Conservation (phyloP, 2,888 invertebrate genomes). For the Cepaea hortensis region DNA sequence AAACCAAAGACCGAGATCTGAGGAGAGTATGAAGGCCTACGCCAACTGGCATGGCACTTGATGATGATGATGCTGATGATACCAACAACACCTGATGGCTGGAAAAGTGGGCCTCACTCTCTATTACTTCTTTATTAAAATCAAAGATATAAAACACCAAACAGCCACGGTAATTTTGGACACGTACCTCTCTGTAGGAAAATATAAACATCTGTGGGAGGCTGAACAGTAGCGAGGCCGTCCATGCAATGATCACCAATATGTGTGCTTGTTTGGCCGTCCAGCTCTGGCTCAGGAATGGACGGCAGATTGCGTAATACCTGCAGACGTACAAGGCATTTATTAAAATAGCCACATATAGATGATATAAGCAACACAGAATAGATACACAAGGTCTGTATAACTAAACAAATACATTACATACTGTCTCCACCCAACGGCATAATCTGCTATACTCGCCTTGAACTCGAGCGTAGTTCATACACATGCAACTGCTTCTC, state of each 20-base stretch:
- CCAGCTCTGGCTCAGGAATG: slow-evolving; percentile 81
- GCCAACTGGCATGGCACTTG: too few species aligned
- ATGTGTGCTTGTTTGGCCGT: slow-evolving; percentile 71
- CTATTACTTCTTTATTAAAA: too few species aligned
- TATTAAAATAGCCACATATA: not conserved
- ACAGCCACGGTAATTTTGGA: not conserved
- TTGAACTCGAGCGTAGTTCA: too few species aligned
- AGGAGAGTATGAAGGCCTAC: too few species aligned
- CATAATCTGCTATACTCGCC: too few species aligned
- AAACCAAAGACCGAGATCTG: too few species aligned
- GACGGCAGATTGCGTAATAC: slow-evolving; percentile 77
- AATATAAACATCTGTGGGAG: slow-evolving; percentile 77
- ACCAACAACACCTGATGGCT: too few species aligned
- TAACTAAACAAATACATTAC: not conserved
- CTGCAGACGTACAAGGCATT: not conserved
- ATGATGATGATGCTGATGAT: too few species aligned
- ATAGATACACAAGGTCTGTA: not conserved
- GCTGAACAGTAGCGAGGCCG: slow-evolving; percentile 75
- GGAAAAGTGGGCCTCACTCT: too few species aligned
- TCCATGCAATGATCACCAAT: slow-evolving; percentile 77
- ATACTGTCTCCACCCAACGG: too few species aligned
- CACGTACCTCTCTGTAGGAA: slow-evolving; percentile 55
- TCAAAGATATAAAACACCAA: too few species aligned
- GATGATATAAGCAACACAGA: not conserved
- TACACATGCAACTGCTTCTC: too few species aligned